Base-by-base conservation (phyloP, 1,140 invertebrate genomes). In the Chrysopa pallens region DNA sequence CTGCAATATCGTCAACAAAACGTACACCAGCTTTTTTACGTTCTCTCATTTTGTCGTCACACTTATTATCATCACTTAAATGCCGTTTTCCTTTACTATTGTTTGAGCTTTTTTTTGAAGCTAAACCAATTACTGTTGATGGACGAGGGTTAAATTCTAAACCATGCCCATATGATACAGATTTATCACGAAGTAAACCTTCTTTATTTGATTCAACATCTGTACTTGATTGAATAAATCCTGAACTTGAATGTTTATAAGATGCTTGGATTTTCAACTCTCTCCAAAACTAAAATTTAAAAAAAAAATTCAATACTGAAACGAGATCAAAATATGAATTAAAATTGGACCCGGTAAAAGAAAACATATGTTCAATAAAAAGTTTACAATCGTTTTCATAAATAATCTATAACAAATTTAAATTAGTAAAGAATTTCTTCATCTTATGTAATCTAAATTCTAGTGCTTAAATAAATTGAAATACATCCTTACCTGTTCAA, bases 81-180 rank as follows among this genome's bases (percentile, higher is more conserved):
- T 23, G 17, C 17, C 17, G 17, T 23, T 23, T 23, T 23, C 17
- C 17, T 23, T 23, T 23, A 23, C 17, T 23, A 5, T 23, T 23
- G 17, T 23, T 23, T 23, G 17, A 23, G 17, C 17, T 23, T 23
- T 23, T 43, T 27, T 49, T 50, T 37, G 60, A 55, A 27, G 66
- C 63, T 42, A 65, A 61, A 0, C 74, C 74, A 12, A 76, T 66
- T 44, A 76, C 79, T 1, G 78, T 80, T 41, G 74, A 73, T 1
- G 79, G 75, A 23, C 79, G 61, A 23, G 71, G 70, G 4, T 72
- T 68, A 29, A 67, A 66, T 53, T 81, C 75, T 27, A 81, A 55
- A 6, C 78, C 78, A 42, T 76, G 74, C 33, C 78, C 78, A 51
- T 74, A 82, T 12, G 78, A 80, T 17, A 73, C 73, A 8, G 74